phyloP scores from a whole-genome alignment of 2,888 invertebrate genomes.

The Mythimna vitellina region DNA sequence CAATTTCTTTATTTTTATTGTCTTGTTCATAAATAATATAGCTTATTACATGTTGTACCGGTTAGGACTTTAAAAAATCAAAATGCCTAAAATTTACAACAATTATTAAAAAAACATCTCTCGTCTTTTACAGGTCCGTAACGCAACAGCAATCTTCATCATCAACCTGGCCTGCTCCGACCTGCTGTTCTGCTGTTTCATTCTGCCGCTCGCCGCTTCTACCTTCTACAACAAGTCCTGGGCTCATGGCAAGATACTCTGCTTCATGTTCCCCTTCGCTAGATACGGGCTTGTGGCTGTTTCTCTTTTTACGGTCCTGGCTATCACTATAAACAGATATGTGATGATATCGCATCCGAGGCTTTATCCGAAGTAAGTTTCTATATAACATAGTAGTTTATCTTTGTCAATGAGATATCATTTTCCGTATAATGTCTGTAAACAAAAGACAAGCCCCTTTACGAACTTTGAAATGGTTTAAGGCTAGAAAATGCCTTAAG shows the following conservation, averaged over 20 bases:
- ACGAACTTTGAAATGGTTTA: background rate
- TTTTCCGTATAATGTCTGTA: background rate
- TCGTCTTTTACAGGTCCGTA: conserved; percentile 91
- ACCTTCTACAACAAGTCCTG: conserved; percentile 94
- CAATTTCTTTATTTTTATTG: background rate
- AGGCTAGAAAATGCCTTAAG: too few relatives aligned
- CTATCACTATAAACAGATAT: conserved; percentile 96
- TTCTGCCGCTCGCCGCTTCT: conserved; percentile 94
- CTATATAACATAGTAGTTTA: background rate
- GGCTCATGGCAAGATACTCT: conserved; percentile 93
- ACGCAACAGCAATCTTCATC: conserved; percentile 96
- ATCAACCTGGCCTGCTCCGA: conserved; percentile 95
- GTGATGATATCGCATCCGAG: conserved; percentile 95
- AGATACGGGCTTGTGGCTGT: conserved; percentile 94
- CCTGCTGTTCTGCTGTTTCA: conserved; percentile 95
- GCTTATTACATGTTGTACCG: too few relatives aligned
- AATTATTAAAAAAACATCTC: background rate
- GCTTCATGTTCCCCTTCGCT: conserved; percentile 93
- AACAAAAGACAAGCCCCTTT: background rate
- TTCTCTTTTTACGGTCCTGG: conserved; percentile 94
- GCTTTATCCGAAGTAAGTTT: conserved; percentile 93
- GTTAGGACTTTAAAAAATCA: background rate
- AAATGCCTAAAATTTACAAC: background rate
- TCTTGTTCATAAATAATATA: background rate
- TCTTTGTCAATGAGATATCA: background rate